phyloP scores from a whole-genome alignment of 2,113 vertebrate species.

The Capreolus pygargus region DNA sequence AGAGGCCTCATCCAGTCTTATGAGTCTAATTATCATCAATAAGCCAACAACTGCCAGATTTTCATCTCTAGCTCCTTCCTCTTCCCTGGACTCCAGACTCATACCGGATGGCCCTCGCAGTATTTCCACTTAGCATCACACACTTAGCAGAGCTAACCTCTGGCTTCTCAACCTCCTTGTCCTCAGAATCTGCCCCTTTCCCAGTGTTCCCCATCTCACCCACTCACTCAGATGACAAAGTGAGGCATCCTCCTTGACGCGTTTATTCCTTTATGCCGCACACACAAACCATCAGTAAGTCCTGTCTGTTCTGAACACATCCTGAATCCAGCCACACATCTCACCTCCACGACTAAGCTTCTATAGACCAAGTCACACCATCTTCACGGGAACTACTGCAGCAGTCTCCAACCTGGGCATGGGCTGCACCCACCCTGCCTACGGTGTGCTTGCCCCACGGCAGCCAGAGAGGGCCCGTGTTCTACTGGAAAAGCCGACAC shows the following conservation, averaged over 20 bases:
- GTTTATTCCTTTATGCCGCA: background rate
- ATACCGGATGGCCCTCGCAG: background rate
- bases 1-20: background rate
- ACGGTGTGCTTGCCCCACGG: background rate
- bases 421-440: background rate
- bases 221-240: background rate
- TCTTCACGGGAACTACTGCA: background rate
- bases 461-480: background rate
- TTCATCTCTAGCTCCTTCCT: background rate
- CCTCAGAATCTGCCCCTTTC: background rate
- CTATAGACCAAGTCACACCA: background rate
- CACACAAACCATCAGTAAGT: background rate
- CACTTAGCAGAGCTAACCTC: background rate
- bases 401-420: background rate
- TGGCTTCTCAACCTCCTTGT: background rate
- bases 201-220: constrained; percentile 36
- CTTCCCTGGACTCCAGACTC: constrained; percentile 53
- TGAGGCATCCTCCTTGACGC: background rate
- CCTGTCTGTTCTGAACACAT: background rate
- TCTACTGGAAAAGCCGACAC: background rate
- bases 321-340: background rate
- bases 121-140: background rate
- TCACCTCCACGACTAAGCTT: background rate
- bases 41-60: background rate
- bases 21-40: background rate